phyloP scores from a whole-genome alignment of 2,888 invertebrate genomes.

The Hirtodrosophila cameraria region DNA sequence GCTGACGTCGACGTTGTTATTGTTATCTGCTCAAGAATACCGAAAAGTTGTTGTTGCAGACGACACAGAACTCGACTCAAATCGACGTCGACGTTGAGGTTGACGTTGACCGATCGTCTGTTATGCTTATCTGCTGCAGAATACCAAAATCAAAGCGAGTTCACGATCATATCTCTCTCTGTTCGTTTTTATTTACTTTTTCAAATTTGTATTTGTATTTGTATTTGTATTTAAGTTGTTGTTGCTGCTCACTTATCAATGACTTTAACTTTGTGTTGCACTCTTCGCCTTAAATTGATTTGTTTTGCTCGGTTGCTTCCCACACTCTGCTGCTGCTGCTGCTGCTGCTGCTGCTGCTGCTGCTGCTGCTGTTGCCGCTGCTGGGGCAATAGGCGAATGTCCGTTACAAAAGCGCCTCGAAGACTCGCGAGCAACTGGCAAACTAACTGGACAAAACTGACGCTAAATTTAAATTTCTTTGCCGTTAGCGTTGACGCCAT shows the following conservation, averaged over 20 bases:
- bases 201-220: conserved; percentile 4
- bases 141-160: conserved; percentile 16
- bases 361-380: conserved; percentile 3
- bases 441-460: conserved; percentile 44
- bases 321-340: conserved; percentile 3
- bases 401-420: conserved; percentile 32
- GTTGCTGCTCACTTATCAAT: conserved; percentile 58
- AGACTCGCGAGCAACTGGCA: conserved; percentile 27
- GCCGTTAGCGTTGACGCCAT: conserved; percentile 48
- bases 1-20: conserved; percentile 12
- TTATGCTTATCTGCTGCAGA: conserved; percentile 48
- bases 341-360: conserved; percentile 1
- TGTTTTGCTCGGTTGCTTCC: conserved; percentile 54
- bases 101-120: conserved; percentile 54
- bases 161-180: conserved; percentile 28
- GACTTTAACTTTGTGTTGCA: conserved; percentile 50
- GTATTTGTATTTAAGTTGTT: conserved; percentile 25
- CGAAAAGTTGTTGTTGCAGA: too few species aligned
- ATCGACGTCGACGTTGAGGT: conserved; percentile 10
- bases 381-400: conserved; percentile 18
- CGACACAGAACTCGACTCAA: too few species aligned
- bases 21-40: conserved; percentile 4
- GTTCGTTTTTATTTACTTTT: conserved; percentile 16
- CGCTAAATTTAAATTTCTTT: conserved; percentile 56
- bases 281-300: conserved; percentile 65